A percentile compares a stretch with the other conserved stretches of the same genome.
Conservation (phyloP, 64 coral and sea anemone genomes). For the Astreopora myriophthalma region DNA sequence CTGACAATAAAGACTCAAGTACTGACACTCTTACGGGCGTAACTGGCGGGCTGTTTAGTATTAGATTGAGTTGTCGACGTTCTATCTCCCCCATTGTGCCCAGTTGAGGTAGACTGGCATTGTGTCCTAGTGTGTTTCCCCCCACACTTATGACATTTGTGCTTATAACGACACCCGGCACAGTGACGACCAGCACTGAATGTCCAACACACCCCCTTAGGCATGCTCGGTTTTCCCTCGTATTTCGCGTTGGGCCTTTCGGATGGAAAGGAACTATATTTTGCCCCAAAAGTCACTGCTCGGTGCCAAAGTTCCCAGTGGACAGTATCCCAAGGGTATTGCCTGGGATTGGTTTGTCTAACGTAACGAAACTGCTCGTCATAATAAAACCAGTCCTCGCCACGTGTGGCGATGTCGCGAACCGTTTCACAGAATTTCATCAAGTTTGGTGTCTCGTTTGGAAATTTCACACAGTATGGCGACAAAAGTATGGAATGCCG, state of each 20-base stretch:
- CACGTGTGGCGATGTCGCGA: neutral
- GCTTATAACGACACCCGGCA: neutral
- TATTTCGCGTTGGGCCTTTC: neutral
- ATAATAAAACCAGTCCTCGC: conserved; percentile 31
- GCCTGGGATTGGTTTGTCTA: neutral
- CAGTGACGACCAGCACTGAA: neutral
- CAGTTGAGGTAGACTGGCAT: neutral
- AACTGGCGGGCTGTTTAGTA: neutral
- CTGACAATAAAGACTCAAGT: too few species aligned
- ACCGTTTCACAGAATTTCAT: conserved; percentile 46
- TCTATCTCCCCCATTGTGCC: neutral
- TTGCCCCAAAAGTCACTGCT: neutral
- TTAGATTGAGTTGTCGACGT: neutral
- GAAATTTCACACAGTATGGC: conserved; percentile 22
- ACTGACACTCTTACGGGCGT: neutral
- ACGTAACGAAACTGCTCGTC: conserved; percentile 31
- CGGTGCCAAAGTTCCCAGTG: conserved; percentile 41
- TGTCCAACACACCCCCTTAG: neutral
- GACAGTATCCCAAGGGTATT: conserved; percentile 12
- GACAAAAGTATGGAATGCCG: conserved; percentile 51
- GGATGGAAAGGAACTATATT: too few species aligned
- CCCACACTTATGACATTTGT: neutral
- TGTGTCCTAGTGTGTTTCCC: conserved; percentile 5
- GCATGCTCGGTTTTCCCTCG: neutral
- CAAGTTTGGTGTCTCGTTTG: neutral